Percentiles rank a stretch among this genome's conserved stretches.
phyloP scores from a whole-genome alignment of 2,797 vertebrate species.

The Peromyscus melanophrys region DNA sequence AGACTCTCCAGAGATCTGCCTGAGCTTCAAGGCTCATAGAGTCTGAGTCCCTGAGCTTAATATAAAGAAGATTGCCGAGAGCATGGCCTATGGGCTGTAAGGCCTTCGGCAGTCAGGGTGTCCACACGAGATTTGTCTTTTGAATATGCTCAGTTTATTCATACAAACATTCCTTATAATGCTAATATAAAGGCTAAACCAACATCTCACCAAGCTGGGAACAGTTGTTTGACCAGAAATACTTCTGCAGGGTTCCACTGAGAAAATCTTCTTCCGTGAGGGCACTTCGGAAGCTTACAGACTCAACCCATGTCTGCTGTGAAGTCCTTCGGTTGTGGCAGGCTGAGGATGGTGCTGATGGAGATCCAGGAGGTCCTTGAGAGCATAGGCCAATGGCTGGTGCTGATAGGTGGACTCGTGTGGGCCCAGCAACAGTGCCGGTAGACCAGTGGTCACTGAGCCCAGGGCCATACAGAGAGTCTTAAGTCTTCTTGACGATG shows the following conservation, averaged over 20 bases:
- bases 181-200: neutral
- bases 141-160: neutral
- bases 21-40: neutral
- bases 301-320: neutral
- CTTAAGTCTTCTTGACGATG: neutral
- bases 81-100: neutral
- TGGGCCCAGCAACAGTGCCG: neutral
- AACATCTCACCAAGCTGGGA: neutral
- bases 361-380: too few relatives aligned
- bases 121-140: neutral
- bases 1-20: accelerated
- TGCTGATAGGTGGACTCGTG: neutral
- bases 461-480: neutral
- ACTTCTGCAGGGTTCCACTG: neutral
- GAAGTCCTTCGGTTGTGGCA: neutral
- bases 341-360: too few relatives aligned
- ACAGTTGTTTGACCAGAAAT: neutral
- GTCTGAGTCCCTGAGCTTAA: neutral
- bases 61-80: neutral
- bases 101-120: too few relatives aligned
- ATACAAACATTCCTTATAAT: neutral
- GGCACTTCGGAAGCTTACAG: accelerated
- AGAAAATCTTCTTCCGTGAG: too few relatives aligned
- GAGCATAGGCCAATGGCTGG: neutral
- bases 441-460: neutral